Conservation (phyloP, 2,797 vertebrate species). For the Mus minutoides region DNA sequence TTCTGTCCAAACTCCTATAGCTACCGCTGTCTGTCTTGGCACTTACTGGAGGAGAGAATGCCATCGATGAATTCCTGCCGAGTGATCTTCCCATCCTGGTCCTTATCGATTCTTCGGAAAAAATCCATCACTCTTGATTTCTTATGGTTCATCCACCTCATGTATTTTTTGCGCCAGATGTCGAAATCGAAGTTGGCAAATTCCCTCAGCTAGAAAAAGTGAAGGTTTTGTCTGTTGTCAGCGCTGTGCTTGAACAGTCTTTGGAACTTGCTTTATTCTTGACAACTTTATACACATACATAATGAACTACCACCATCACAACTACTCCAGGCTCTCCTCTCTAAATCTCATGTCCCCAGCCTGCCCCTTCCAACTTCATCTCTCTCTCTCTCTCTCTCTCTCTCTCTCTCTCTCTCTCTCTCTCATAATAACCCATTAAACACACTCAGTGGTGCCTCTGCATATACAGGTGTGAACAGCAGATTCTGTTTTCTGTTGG, state of each 20-base stretch:
- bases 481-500: not conserved
- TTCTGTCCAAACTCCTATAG: not conserved
- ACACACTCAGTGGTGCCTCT: not conserved
- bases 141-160: constrained; percentile 99
- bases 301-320: not conserved
- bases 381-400: too few species aligned
- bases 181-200: constrained; percentile 99
- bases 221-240: not conserved
- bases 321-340: not conserved
- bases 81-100: constrained; percentile 99
- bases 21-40: not conserved
- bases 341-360: not conserved
- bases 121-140: constrained; percentile 99
- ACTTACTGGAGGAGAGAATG: constrained; percentile 99
- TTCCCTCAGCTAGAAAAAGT: constrained; percentile 92
- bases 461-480: not conserved
- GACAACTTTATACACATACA: too few species aligned
- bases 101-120: constrained; percentile 99
- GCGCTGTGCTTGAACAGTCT: not conserved
- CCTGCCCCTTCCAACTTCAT: not conserved
- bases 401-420: too few species aligned
- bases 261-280: not conserved
- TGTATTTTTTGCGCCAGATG: constrained; percentile 99
- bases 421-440: not conserved
- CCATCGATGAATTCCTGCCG: constrained; percentile 99